A percentile compares a stretch with the other conserved stretches of the same genome.
These are phyloP conservation scores for Falco peregrinus DNA, from an alignment of 2,797 vertebrate genomes.

Conservation along the genomic window DNA sequence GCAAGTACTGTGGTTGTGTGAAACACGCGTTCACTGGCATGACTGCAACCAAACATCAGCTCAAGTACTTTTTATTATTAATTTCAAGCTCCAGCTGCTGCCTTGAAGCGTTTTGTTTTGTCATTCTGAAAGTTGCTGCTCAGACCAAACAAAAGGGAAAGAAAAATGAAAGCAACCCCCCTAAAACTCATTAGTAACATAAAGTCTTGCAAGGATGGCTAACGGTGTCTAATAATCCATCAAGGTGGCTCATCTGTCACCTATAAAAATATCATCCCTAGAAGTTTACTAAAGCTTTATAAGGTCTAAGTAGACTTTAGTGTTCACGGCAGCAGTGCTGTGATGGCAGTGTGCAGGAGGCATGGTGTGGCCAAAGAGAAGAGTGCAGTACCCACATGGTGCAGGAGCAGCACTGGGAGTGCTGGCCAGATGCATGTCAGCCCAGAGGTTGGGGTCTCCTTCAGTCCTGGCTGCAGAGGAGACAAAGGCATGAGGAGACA, in stretches of 20 bases:
- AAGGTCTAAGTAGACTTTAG: background rate
- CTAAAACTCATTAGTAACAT: conserved; percentile 24
- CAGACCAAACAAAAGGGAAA: conserved; percentile 52
- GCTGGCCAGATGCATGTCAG: fast-evolving
- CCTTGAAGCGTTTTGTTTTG: conserved; percentile 67
- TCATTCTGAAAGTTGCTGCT: conserved; percentile 17
- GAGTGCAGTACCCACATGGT: fast-evolving
- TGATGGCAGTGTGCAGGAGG: background rate
- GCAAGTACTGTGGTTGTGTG: fast-evolving
- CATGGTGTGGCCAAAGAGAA: background rate
- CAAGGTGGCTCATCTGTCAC: conserved; percentile 42
- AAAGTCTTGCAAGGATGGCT: conserved; percentile 39
- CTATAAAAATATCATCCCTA: conserved; percentile 32
- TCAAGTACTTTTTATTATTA: conserved; percentile 65
- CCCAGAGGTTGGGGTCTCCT: background rate
- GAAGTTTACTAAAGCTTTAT: conserved; percentile 43
- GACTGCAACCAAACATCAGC: conserved; percentile 12
- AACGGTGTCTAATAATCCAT: conserved; percentile 53
- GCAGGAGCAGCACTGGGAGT: background rate
- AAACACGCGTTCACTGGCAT: background rate
- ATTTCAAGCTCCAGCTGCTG: conserved; percentile 70
- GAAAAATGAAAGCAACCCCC: conserved; percentile 64
- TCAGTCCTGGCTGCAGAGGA: background rate
- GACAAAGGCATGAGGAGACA: background rate
- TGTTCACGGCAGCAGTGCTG: background rate